phyloP scores from a whole-genome alignment of 2,113 vertebrate genomes.

The Passer domesticus region DNA sequence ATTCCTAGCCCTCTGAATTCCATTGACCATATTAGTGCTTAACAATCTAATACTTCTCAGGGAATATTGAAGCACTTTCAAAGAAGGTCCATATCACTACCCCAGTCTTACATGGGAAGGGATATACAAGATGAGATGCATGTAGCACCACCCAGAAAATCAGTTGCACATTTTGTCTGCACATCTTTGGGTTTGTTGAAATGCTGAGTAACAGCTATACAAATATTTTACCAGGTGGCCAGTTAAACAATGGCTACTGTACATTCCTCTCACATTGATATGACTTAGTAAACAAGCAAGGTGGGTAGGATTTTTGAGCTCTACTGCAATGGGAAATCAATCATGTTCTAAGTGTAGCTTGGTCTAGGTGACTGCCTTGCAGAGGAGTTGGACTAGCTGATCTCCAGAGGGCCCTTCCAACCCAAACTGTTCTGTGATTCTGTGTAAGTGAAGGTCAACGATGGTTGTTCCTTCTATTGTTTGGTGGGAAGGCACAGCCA shows the following conservation, averaged over 20 bases:
- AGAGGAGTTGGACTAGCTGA: not conserved
- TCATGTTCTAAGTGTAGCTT: not conserved
- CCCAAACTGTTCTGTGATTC: not conserved
- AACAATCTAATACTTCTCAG: not conserved
- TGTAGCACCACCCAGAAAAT: not conserved
- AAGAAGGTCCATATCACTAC: not conserved
- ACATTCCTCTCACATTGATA: not conserved
- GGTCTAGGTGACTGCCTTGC: not conserved
- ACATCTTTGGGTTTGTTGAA: not conserved
- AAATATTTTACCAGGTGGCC: not conserved
- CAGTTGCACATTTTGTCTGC: not conserved
- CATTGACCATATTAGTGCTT: not conserved
- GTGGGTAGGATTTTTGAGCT: not conserved
- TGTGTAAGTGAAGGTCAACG: not conserved
- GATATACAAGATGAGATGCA: not conserved
- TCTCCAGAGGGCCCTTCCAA: not conserved
- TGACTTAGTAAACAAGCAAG: not conserved
- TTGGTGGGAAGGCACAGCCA: not conserved
- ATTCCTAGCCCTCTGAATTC: not conserved
- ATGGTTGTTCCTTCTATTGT: not conserved
- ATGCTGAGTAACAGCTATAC: not conserved
- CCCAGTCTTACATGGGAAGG: not conserved
- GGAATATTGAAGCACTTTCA: not conserved
- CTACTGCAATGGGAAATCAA: not conserved
- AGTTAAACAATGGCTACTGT: not conserved